Base-by-base conservation (phyloP, 2,888 invertebrate species). In the Noctua janthina region DNA sequence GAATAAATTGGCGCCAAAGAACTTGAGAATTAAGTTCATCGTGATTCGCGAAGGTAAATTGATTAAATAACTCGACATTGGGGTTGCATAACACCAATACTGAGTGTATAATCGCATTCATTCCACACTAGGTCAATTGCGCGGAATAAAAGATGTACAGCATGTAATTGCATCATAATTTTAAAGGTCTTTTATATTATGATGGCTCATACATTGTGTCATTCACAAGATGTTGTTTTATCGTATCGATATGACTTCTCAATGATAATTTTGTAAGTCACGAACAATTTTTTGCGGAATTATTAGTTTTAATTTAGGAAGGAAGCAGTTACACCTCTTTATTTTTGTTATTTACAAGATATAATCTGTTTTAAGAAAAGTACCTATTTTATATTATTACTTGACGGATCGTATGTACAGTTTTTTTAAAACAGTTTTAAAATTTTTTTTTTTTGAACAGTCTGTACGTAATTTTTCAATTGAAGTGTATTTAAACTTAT, bases 121-220 rank as follows among this genome's bases (percentile, higher is more conserved):
- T 79, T 79, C 67, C 54, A 17, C 73, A 83, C 54, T 83, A 39
- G 84, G 83, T 83, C 84, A 84, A 67, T 67, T 59, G 39, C 39
- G 23, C 7, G 10, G 35, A 51, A 51, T 49, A 56, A 64, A 77
- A 83, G 77, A 78, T 56, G 78, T 13, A 56, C 54, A 59, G 8
- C 56, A 35, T 69, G 23, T 23, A 66, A 76, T 81, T 81, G 69
- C 82, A 70, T 67, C 43, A 82, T 59, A 3, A n/a, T 3, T 56
- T 23, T 62, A 68, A 56, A 70, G 46, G 56, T 56, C 35, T 39
- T 35, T 8, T 7, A n/a, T 13, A 10, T 72, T 51, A 13, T 39
- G 62, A 15, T 23, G 46, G 20, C 51, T 62, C 11, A 29, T 29
- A 56, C 20, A n/a, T n/a, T 7, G 39, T 66, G 54, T 7, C 17